Evolutionary conservation across 2,797 vertebrate species (phyloP).

Genomic region (Vespertilio murinus): DNA sequence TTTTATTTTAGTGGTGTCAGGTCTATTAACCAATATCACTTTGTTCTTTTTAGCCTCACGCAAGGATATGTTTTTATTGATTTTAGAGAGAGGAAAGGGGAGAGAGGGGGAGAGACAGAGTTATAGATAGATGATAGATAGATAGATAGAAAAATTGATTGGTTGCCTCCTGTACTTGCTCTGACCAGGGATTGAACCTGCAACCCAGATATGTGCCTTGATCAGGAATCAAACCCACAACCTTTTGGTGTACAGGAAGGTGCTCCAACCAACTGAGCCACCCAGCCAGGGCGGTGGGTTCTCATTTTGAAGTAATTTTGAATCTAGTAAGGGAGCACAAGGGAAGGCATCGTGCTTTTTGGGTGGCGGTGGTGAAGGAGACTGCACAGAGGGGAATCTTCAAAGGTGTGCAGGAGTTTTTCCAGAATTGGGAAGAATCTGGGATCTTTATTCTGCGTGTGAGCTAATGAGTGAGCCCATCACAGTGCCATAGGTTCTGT

Average conservation of each 20-base stretch:
- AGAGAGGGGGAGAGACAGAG: background rate
- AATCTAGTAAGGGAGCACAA: background rate
- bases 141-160: background rate
- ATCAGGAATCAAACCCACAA: background rate
- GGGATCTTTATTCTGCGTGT: background rate
- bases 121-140: background rate
- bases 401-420: background rate
- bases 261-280: background rate
- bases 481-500: background rate
- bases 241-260: background rate
- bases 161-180: background rate
- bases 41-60: background rate
- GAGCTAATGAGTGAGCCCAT: background rate
- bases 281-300: background rate
- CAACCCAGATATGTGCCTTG: too few species aligned
- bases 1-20: background rate
- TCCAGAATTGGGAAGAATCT: background rate
- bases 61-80: background rate
- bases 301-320: background rate
- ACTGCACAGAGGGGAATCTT: background rate
- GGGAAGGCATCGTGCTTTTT: background rate
- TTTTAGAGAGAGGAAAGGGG: background rate
- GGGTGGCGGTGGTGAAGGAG: rapidly evolving
- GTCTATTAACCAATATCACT: background rate
- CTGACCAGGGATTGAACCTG: too few species aligned